These are phyloP conservation scores for Selenia dentaria DNA, from an alignment of 2,888 invertebrate species.

Conservation along the genomic window DNA sequence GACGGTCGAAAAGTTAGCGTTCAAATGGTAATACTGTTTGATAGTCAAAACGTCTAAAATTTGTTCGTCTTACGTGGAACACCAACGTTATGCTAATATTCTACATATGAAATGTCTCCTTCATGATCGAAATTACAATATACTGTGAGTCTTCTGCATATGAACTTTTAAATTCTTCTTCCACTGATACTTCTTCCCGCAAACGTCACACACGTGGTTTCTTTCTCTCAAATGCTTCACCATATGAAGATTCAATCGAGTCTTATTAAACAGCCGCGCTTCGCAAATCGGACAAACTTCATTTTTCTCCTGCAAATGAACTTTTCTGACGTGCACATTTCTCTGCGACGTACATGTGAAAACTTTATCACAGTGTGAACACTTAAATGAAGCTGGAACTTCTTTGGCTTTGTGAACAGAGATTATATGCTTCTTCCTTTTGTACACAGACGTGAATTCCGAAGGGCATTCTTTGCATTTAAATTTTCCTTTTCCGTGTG, in stretches of 20 bases:
- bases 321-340: constrained; percentile 49
- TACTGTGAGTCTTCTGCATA: constrained; percentile 42
- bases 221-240: constrained; percentile 73
- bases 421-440: constrained; percentile 45
- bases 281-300: constrained; percentile 53
- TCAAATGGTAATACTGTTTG: too few species aligned
- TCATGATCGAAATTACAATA: constrained; percentile 6
- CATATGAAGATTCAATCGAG: constrained; percentile 57
- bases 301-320: constrained; percentile 54
- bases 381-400: constrained; percentile 39
- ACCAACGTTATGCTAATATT: too few species aligned
- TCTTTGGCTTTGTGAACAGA: constrained; percentile 40
- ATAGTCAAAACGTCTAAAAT: too few species aligned
- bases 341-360: constrained; percentile 50
- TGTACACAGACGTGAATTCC: constrained; percentile 45
- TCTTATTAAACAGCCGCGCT: constrained; percentile 52
- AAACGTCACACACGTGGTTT: constrained; percentile 78
- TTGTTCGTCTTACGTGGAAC: too few species aligned
- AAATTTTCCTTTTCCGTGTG: constrained; percentile 44
- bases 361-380: constrained; percentile 49
- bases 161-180: constrained; percentile 82
- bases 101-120: too few species aligned
- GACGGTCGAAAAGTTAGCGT: too few species aligned
- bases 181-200: constrained; percentile 70
- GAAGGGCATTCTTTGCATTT: constrained; percentile 46